Evolutionary conservation across 2,888 invertebrate genomes (phyloP).

Genomic region (Oxycera nigricornis): DNA sequence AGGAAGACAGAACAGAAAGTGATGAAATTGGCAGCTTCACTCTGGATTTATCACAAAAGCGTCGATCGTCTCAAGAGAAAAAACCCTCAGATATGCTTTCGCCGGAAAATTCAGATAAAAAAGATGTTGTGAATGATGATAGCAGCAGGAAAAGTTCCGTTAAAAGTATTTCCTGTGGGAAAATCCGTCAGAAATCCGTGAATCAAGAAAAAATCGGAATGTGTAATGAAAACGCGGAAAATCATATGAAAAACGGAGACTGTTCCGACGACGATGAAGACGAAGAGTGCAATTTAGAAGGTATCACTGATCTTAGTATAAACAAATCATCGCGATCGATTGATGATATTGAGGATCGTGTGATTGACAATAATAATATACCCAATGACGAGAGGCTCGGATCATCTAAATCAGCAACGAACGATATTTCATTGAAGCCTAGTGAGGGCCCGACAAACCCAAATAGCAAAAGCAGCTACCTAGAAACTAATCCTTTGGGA

Average conservation of each 20-base stretch:
- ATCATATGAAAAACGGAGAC: background rate
- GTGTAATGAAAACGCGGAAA: background rate
- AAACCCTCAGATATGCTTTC: background rate
- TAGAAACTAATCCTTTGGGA: slow-evolving; percentile 67
- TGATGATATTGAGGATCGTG: background rate
- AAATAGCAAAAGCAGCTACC: background rate
- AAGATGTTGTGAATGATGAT: background rate
- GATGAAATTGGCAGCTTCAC: slow-evolving; percentile 47
- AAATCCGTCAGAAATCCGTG: background rate
- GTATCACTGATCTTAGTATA: background rate
- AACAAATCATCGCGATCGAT: background rate
- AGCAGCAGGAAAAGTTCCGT: background rate
- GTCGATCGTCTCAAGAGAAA: slow-evolving; percentile 28
- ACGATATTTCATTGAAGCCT: background rate
- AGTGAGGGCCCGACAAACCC: background rate
- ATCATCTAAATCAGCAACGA: no score
- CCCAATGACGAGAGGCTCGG: background rate
- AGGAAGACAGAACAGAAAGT: background rate
- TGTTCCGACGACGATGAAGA: background rate
- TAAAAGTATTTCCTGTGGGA: no score
- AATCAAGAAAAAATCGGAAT: background rate
- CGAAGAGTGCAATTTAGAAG: background rate
- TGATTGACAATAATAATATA: slow-evolving; percentile 2
- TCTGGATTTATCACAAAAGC: slow-evolving; percentile 48
- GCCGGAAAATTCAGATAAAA: no score